These are phyloP conservation scores for human DNA, from an alignment of 2,113 vertebrate genomes.

Conservation along the genomic window DNA sequence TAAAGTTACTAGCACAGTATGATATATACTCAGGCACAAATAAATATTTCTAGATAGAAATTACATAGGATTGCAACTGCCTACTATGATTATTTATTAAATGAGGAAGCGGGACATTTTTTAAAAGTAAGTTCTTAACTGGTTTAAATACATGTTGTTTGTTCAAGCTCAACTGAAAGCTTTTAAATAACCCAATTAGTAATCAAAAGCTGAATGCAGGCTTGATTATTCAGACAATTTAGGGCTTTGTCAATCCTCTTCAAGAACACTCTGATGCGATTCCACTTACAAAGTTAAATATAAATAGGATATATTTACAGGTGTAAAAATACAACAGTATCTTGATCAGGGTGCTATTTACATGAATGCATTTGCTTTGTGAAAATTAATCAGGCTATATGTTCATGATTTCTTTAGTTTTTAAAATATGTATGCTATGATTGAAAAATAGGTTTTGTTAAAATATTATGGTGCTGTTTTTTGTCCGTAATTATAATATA, in stretches of 20 bases:
- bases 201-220: conserved; percentile 62
- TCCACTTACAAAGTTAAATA: conserved; percentile 52
- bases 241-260: conserved; percentile 51
- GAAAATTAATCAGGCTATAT: conserved; percentile 23
- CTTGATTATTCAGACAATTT: conserved; percentile 61
- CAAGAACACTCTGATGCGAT: conserved; percentile 49
- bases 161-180: conserved; percentile 35
- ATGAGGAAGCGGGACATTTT: background rate
- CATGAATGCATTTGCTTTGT: background rate
- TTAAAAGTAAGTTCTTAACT: background rate
- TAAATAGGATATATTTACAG: conserved; percentile 53
- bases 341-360: background rate
- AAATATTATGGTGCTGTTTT: background rate
- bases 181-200: conserved; percentile 58
- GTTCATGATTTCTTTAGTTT: background rate
- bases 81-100: conserved; percentile 37
- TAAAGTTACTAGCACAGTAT: background rate
- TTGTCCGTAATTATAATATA: background rate
- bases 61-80: background rate
- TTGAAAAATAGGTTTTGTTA: background rate
- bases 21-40: background rate
- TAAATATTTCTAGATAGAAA: background rate
- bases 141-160: conserved; percentile 36
- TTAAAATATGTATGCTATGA: background rate
- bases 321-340: conserved; percentile 50